Conservation (phyloP, 2,113 vertebrate species). For the Salminus brasiliensis region DNA sequence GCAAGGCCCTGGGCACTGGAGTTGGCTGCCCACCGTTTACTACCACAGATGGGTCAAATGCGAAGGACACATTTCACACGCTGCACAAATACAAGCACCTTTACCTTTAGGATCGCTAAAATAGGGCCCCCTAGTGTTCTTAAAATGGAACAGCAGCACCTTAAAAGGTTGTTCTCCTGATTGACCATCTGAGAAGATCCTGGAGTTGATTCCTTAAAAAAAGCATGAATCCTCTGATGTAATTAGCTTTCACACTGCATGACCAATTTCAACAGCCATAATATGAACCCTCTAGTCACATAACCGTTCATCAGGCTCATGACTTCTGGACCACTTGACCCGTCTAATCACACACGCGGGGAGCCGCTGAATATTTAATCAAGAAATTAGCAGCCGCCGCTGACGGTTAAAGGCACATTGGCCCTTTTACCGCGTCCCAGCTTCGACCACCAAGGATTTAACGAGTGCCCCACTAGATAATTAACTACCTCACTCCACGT, state of each 20-base stretch:
- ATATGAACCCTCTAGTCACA: neutral
- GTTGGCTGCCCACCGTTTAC: no score
- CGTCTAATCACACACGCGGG: slow-evolving; percentile 54
- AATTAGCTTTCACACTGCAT: neutral
- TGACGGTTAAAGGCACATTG: slow-evolving; percentile 54
- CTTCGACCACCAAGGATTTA: neutral
- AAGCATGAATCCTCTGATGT: neutral
- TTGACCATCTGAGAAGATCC: no score
- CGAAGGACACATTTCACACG: no score
- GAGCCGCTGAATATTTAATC: slow-evolving; percentile 61
- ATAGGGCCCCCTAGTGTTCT: no score
- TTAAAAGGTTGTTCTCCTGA: neutral
- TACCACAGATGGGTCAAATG: no score
- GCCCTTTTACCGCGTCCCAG: neutral
- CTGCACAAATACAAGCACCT: no score
- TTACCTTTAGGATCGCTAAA: no score
- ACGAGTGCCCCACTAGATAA: slow-evolving; percentile 25
- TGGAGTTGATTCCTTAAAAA: neutral
- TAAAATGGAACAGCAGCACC: no score
- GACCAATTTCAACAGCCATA: neutral
- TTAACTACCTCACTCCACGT: slow-evolving; percentile 28
- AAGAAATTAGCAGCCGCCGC: slow-evolving; percentile 44
- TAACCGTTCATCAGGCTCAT: slow-evolving; percentile 36
- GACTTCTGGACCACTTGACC: slow-evolving; percentile 38
- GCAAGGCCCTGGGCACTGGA: no score